These are phyloP conservation scores for Poecile montanus DNA, from an alignment of 2,797 vertebrate species.

Conservation along the genomic window DNA sequence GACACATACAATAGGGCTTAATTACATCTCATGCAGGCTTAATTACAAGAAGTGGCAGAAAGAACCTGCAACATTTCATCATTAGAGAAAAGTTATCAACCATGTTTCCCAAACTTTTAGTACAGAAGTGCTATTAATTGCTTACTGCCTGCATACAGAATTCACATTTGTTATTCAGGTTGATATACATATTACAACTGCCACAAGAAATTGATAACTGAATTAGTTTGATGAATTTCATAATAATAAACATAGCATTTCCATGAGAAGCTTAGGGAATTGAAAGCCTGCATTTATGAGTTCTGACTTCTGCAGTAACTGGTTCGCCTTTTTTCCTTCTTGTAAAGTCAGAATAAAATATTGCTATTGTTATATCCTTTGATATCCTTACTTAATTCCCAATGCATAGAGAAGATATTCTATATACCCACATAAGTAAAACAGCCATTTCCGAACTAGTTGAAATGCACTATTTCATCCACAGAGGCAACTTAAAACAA, in stretches of 20 bases:
- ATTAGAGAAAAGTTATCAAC: constrained; percentile 9
- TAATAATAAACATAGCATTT: not conserved
- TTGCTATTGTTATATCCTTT: not conserved
- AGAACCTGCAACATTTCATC: constrained; percentile 28
- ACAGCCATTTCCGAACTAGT: not conserved
- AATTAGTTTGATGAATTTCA: constrained; percentile 7
- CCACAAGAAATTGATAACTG: not conserved
- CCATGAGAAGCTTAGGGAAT: not conserved
- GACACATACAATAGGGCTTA: constrained; percentile 32
- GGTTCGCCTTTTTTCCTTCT: not conserved
- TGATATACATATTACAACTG: not conserved
- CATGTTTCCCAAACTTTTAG: constrained; percentile 17
- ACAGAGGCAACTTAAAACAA: not conserved
- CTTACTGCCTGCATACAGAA: not conserved
- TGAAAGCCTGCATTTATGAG: not conserved
- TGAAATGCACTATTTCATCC: not conserved
- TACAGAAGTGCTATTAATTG: not conserved
- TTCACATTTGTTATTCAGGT: not conserved
- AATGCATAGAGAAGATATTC: not conserved
- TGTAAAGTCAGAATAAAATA: constrained; percentile 1
- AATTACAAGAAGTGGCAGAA: constrained; percentile 47
- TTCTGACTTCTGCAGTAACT: not conserved
- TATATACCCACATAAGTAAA: not conserved
- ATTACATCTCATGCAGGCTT: constrained; percentile 37
- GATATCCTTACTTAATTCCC: constrained; percentile 1